Base-by-base conservation (phyloP, 1,140 invertebrate species). In the Asobara japonica region DNA sequence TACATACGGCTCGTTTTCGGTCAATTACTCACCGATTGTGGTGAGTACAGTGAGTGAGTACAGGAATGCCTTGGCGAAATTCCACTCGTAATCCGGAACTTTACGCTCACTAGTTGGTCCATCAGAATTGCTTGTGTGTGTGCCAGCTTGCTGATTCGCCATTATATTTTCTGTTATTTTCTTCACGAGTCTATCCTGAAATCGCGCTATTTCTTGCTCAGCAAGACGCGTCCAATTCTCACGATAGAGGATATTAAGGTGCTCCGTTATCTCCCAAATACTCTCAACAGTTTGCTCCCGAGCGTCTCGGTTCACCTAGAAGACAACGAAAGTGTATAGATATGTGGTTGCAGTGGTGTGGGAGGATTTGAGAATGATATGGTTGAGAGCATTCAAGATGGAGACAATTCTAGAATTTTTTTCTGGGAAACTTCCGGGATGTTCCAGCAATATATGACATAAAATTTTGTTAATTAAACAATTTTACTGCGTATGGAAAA, bases 11-110 rank as follows among this genome's bases (percentile, higher is more conserved):
- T 10, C 20, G n/a, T 25, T 71, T 56, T 13, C 33, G 45, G 45
- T 51, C 45, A 65, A 56, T 65, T 33, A 91, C 93, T 93, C 89
- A 98, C 97, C 97, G 83, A 98, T 98, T 71, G 97, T 98, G 3
- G 97, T 98, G 36, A 98, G 92, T 60, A 98, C 95, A 18, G 97
- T 98, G 65, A 99, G 89, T 13, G 96, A 98, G 88, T 98, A 99
- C 20, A 98, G 91, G 86, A 98, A 98, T 13, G 96, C 95, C 82
- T 95, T 94, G 22, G 96, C 94, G 81, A 98, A 96, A 79, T 94
- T 96, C 96, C 96, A 99, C 80, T 96, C 93, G 81, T 92, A 92
- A 27, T 92, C 82, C 78, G 77, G 73, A 65, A 80, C 72, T 69
- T 75, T 80, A 76, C 41, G 81, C 83, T 76, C 72, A 56, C 68